Evolutionary conservation across 2,888 invertebrate species (phyloP), one percentile per base, ranked within the genome.

Genomic region (Andrena flavipes): DNA sequence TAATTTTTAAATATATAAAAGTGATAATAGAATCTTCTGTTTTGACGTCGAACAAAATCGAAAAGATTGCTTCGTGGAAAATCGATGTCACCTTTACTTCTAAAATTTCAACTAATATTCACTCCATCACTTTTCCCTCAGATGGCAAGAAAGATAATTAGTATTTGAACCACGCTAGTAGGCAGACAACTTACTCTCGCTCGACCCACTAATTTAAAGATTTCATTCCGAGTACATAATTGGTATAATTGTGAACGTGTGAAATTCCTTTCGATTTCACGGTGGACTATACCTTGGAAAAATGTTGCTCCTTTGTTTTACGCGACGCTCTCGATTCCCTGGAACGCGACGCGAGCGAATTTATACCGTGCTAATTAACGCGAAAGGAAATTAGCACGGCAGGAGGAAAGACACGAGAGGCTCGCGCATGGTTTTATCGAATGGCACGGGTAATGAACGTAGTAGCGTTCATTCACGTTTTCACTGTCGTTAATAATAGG

Each of bases 321-420:
- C 3, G n/a, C 23, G 29, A 10, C 26, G 42, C n/a, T 72, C 64
- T 56, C 10, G 23, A 48, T 59, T n/a, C 26, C 13, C 42, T 35
- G 48, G 2, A 54, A 76, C 70, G 23, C 5, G 26, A 29, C 16
- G 16, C 16, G 51, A 16, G n/a, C 56, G 13, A 72, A 64, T 76
- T 76, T 63, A 72, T 56, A 48, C 48, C n/a, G 23, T 35, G 63
- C 54, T 75, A 77, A 75, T 75, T 75, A 75, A 67, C 60, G 20
- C 26, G n/a, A n/a, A 26, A 20, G 35, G 10, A 13, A 49, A 65
- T 74, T 77, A 49, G 48, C 30, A 42, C 48, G 48, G 20, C 16
- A 1, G 64, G 29, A 35, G 64, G 64, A 74, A 73, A 10, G 30
- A 56, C 26, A 56, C 33, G 48, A 8, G 23, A 51, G 3, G 30